Conservation (phyloP, 2,888 invertebrate genomes). For the Resseliella maxima region DNA sequence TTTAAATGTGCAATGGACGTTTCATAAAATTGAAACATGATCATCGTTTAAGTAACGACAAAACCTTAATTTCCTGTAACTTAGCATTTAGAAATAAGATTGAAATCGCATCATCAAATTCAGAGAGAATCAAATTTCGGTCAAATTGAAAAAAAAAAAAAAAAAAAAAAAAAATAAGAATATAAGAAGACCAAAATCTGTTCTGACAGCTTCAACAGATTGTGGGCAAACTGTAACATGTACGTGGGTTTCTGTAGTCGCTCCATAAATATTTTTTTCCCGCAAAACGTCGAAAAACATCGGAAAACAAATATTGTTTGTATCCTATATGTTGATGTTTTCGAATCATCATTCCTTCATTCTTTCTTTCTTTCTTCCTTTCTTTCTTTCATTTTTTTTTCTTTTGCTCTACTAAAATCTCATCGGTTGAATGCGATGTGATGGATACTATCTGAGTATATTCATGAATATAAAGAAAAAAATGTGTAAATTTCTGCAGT, state of each 20-base stretch:
- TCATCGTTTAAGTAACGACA: background rate
- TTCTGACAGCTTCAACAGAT: background rate
- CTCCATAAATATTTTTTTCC: too few species aligned
- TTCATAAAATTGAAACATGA: background rate
- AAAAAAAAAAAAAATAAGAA: too few species aligned
- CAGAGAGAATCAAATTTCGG: background rate
- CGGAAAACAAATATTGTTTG: background rate
- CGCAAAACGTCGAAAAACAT: too few species aligned
- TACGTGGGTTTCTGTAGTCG: background rate
- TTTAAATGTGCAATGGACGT: background rate
- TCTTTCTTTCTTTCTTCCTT: too few species aligned
- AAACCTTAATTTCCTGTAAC: slow-evolving; percentile 41
- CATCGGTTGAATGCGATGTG: background rate
- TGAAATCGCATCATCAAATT: background rate
- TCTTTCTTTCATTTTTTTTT: too few species aligned
- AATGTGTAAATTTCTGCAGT: background rate
- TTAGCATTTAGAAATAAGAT: slow-evolving; percentile 3
- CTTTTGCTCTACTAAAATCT: too few species aligned
- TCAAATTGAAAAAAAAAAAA: background rate
- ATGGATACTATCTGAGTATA: background rate
- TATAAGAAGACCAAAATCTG: background rate
- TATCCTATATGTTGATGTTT: background rate
- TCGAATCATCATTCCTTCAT: background rate
- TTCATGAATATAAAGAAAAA: background rate
- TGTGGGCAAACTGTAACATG: background rate